Percentiles rank a stretch among this genome's conserved stretches.
Evolutionary conservation across 2,797 vertebrate genomes (phyloP).

Genomic region (Picus viridis): DNA sequence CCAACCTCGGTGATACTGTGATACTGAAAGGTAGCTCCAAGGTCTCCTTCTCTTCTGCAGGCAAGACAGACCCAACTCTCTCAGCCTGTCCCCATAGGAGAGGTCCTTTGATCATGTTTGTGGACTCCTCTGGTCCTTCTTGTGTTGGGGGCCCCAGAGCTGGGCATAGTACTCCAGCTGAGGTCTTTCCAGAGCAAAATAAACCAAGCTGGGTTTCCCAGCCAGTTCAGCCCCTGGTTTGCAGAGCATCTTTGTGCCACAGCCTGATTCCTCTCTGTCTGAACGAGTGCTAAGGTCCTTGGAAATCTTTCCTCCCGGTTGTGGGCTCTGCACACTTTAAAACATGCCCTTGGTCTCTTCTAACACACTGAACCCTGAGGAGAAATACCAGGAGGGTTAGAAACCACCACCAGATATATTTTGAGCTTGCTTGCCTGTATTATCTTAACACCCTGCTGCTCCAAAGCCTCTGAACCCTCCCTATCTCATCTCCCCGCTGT

Average conservation of each 20-base stretch:
- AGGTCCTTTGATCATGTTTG: too few relatives aligned
- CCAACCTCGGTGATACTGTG: too few relatives aligned
- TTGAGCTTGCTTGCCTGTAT: conserved; percentile 50
- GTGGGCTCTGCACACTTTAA: conserved; percentile 39
- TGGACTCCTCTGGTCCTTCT: too few relatives aligned
- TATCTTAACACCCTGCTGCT: conserved; percentile 61
- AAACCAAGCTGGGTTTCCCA: neutral
- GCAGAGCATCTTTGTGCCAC: neutral
- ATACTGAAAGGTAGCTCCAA: too few relatives aligned
- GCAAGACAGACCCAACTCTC: too few relatives aligned
- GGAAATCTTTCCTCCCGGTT: conserved; percentile 43
- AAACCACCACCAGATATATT: conserved; percentile 69
- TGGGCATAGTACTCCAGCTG: too few relatives aligned
- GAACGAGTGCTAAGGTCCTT: conserved; percentile 6
- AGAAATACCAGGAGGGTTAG: conserved; percentile 66
- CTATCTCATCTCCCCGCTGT: conserved; percentile 65
- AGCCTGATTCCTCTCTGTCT: neutral
- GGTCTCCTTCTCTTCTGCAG: too few relatives aligned
- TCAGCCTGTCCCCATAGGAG: too few relatives aligned
- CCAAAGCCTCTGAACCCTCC: conserved; percentile 49
- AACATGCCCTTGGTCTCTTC: conserved; percentile 45
- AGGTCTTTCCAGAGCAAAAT: too few relatives aligned
- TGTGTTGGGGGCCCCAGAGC: too few relatives aligned
- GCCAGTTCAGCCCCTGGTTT: neutral
- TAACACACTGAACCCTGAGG: conserved; percentile 52